phyloP scores from a whole-genome alignment of 2,888 invertebrate genomes.

The Dasysyrphus albostriatus region DNA sequence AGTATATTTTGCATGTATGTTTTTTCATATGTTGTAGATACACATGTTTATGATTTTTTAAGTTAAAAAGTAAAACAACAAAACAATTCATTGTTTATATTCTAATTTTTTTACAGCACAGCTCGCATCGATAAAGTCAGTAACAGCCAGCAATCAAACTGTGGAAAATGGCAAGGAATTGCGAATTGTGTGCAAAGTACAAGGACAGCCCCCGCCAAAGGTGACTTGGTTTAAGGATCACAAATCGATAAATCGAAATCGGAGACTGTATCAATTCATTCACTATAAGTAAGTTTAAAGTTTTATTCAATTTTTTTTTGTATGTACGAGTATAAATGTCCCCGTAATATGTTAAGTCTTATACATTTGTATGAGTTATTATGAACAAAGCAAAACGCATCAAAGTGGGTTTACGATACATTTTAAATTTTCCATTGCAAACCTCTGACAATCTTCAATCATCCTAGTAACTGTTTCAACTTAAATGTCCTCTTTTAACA shows the following conservation, averaged over 20 bases:
- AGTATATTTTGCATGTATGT: constrained; percentile 25
- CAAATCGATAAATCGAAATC: constrained; percentile 85
- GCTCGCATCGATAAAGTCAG: constrained; percentile 83
- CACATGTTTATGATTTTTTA: not conserved
- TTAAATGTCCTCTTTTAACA: too few species aligned
- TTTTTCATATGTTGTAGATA: too few species aligned
- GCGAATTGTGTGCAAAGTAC: constrained; percentile 90
- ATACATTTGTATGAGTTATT: too few species aligned
- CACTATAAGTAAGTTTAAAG: constrained; percentile 82
- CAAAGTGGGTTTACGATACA: too few species aligned
- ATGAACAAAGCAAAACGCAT: too few species aligned
- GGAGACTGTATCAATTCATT: constrained; percentile 82
- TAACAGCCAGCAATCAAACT: constrained; percentile 80
- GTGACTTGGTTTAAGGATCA: constrained; percentile 93
- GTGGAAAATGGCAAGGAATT: constrained; percentile 85
- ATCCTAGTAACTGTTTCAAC: too few species aligned
- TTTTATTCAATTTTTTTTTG: not conserved
- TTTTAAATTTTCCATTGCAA: too few species aligned
- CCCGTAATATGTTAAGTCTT: too few species aligned
- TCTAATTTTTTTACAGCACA: constrained; percentile 83
- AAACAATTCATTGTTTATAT: constrained; percentile 73
- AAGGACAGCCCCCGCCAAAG: constrained; percentile 91
- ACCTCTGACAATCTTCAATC: too few species aligned
- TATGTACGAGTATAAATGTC: too few species aligned
- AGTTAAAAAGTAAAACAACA: constrained; percentile 51